Base-by-base conservation (phyloP, 2,113 vertebrate genomes). In the Verasper variegatus region DNA sequence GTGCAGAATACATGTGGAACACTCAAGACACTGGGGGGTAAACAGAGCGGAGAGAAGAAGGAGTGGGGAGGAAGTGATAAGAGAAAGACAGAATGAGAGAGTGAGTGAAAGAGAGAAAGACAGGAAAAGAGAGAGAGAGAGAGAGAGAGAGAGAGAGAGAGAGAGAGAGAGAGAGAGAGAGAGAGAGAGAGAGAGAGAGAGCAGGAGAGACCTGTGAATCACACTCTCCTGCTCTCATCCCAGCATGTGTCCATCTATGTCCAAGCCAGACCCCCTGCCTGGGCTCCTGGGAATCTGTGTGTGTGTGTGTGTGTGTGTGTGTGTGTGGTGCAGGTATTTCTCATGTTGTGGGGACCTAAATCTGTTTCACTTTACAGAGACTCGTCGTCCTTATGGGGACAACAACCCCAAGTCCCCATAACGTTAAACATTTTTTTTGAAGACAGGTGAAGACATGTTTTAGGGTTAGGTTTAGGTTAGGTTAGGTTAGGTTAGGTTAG, bases 181-280 rank as follows among this genome's bases (percentile, higher is more conserved):
- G 11, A 76, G 68, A 71, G 51, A 62, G 4, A 51, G 23, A 47
- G 40, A 64, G 40, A 17, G 61, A 26, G 17, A 42, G 35, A 56
- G 42, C 51, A n/a, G 20, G 56, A 21, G 56, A 78, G 24, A 88
- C 80, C 81, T 76, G 74, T 85, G 88, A 85, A 87, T 88, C 83
- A 85, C 80, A 83, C 75, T 45, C 69, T 78, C 82, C 76, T 72
- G 78, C 86, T 89, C 88, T 89, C 86, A 88, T 83, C 86, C 74
- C 92, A 89, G 90, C 90, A 71, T 86, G 92, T 74, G 85, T 89
- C 82, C 86, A 81, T 90, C 61, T 82, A 78, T 79, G 81, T 84
- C 82, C 80, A 71, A 77, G 83, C 79, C 80, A 80, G 85, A 91
- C 92, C 86, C 83, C 89, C 90, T 26, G 68, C 86, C 58, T 71